Conservation (phyloP, 2,797 vertebrate genomes). For the Takifugu ocellatus region DNA sequence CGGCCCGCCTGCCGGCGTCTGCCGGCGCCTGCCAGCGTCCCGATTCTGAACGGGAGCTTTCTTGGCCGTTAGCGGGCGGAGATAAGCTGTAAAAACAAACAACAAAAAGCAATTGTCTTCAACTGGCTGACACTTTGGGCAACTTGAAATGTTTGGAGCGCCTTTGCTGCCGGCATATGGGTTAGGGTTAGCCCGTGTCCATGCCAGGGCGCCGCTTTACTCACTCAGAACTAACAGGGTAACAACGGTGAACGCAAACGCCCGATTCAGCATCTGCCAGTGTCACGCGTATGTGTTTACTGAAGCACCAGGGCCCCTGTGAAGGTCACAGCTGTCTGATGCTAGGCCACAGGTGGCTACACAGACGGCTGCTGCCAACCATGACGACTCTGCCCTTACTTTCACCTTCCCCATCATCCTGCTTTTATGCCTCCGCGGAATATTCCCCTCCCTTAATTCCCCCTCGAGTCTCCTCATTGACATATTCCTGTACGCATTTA, state of each 20-base stretch:
- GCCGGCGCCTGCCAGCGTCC: neutral
- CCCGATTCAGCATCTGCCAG: conserved; percentile 36
- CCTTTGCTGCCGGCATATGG: conserved; percentile 13
- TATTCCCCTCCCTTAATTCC: conserved; percentile 14
- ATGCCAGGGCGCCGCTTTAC: conserved; percentile 23
- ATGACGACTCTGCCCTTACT: conserved; percentile 36
- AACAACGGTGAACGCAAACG: conserved; percentile 53
- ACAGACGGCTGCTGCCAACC: conserved; percentile 57
- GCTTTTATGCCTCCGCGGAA: neutral
- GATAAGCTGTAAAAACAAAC: conserved; percentile 1
- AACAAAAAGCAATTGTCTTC: conserved; percentile 1
- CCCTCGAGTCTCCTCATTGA: conserved; percentile 27
- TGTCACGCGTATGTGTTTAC: neutral
- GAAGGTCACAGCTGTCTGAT: conserved; percentile 63
- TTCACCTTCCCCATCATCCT: conserved; percentile 48
- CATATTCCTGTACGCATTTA: conserved; percentile 12
- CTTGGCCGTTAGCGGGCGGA: neutral
- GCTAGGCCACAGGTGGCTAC: conserved; percentile 44
- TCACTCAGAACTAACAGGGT: conserved; percentile 40
- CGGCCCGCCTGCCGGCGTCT: neutral
- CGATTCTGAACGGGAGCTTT: neutral
- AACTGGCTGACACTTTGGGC: conserved; percentile 9
- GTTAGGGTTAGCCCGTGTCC: conserved; percentile 26
- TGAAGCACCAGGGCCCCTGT: conserved; percentile 25
- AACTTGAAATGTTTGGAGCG: conserved; percentile 25